Base-by-base conservation (phyloP, 2,797 vertebrate species). In the Lutjanus campechanus region DNA sequence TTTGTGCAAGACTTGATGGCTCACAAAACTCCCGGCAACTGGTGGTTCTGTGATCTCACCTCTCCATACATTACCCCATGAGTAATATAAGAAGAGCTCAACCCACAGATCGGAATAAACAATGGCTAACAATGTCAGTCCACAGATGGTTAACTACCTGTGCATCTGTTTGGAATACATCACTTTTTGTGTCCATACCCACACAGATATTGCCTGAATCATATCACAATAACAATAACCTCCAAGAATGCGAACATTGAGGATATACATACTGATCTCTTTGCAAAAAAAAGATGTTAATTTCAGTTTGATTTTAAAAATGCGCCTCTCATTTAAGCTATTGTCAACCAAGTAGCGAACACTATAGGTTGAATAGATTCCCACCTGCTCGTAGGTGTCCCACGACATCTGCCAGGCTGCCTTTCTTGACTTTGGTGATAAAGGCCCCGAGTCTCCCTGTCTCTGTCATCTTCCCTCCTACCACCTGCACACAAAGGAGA, bases 341-440 rank as follows among this genome's bases (percentile, higher is more conserved):
- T 22, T 12, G 16, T 61, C 7, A 68, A 4, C 8, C 29, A 69
- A 17, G 17, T 15, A 36, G 29, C 3, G 4, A 0, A 9, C 5
- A 68, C 47, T 40, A 12, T 16, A 15, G n/a, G 36, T n/a, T n/a
- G 1, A 19, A 22, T 22, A 36, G 8, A 54, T 53, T 46, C 17
- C 7, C 95, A 99, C 98, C 98, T 96, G 98, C 97, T 95, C 97
- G 94, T 80, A 99, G 95, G 92, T 99, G 98, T 77, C 98, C 98
- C 72, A 99, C 97, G 46, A 99, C 97, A 89, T 99, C 98, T 29
- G 98, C 98, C 69, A 99, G 96, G 90, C 98, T 99, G 89, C 98
- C 98, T 95, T 99, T 99, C 95, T 99, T 99, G 77, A 99, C 98
- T 97, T 99, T 99, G 95, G 98, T 99, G 96, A 99, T 99, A 91